Conservation (phyloP, 2,888 invertebrate species). For the Ochlodes sylvanus region DNA sequence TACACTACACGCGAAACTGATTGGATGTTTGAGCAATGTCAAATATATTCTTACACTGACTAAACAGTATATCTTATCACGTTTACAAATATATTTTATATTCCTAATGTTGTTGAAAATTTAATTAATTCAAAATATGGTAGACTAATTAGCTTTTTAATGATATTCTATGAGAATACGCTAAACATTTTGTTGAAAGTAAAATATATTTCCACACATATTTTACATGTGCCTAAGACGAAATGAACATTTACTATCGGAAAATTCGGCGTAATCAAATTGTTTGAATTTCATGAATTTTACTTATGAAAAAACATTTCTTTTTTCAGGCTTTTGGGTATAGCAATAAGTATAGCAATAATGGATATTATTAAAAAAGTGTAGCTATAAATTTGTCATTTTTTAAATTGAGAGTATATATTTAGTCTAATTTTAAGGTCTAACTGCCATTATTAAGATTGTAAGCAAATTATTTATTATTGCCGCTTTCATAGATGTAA, state of each 20-base stretch:
- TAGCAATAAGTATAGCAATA: not conserved
- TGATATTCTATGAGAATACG: not conserved
- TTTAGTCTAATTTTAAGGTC: constrained; percentile 10
- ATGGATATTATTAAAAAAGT: not conserved
- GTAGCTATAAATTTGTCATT: not conserved
- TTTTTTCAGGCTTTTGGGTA: not conserved
- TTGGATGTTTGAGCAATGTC: too few species aligned
- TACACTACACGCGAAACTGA: too few species aligned
- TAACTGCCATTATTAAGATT: constrained; percentile 17
- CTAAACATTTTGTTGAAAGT: not conserved
- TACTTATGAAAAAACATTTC: not conserved
- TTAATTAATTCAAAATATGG: too few species aligned
- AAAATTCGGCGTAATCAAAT: not conserved
- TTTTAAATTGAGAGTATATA: not conserved
- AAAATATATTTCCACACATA: too few species aligned
- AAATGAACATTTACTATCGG: too few species aligned
- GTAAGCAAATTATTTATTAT: constrained; percentile 12
- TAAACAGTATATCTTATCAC: too few species aligned
- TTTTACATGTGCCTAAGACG: too few species aligned
- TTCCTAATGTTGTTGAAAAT: too few species aligned
- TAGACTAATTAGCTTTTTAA: not conserved
- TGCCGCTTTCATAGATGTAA: constrained; percentile 7
- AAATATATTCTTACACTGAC: too few species aligned
- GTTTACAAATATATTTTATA: too few species aligned
- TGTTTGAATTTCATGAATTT: not conserved